Conservation (phyloP, 2,797 vertebrate genomes). For the Babyrousa celebensis region DNA sequence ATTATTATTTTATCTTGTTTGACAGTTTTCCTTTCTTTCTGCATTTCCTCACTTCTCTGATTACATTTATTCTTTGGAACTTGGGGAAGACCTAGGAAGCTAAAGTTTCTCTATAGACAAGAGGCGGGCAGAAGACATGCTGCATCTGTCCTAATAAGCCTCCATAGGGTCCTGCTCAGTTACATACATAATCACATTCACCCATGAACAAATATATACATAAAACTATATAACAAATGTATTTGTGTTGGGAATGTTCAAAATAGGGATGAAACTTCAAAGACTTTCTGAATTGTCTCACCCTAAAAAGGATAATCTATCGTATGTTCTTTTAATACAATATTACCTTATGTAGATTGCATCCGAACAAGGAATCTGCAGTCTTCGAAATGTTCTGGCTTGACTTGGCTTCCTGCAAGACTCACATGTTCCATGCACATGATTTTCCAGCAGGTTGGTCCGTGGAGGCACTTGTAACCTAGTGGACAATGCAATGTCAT, state of each 20-base stretch:
- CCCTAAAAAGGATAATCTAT: background rate
- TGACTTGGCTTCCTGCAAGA: background rate
- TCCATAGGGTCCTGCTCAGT: background rate
- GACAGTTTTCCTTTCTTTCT: background rate
- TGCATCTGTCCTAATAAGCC: background rate
- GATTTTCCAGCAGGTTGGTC: slow-evolving; percentile 75
- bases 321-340: slow-evolving; percentile 26
- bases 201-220: background rate
- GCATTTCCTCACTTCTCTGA: background rate
- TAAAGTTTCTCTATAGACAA: background rate
- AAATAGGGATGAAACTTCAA: slow-evolving; percentile 40
- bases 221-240: background rate
- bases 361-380: background rate
- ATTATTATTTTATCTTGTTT: background rate
- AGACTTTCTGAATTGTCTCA: slow-evolving; percentile 9
- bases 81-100: background rate
- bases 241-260: background rate
- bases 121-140: background rate
- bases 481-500: slow-evolving; percentile 79
- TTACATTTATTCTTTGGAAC: background rate
- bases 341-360: slow-evolving; percentile 28
- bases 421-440: slow-evolving; percentile 25
- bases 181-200: background rate
- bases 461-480: slow-evolving; percentile 58
- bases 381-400: slow-evolving; percentile 48